Conservation (phyloP, 2,797 vertebrate species). For the Anguilla megastoma region DNA sequence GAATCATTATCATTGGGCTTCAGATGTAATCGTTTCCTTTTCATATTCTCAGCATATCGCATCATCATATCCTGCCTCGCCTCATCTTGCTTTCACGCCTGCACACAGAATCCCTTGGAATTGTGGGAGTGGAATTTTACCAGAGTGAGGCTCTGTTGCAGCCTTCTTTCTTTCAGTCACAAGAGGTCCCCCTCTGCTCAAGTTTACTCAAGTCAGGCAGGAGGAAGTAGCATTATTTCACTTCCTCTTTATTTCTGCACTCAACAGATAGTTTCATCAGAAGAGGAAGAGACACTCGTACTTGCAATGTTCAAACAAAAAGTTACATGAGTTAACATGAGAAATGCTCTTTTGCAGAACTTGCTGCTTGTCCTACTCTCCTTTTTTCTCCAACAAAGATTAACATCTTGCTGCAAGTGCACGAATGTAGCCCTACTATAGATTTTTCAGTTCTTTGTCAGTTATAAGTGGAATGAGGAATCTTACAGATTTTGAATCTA, state of each 20-base stretch:
- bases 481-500: background rate
- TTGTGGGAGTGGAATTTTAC: constrained; percentile 28
- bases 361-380: background rate
- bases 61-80: background rate
- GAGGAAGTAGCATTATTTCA: constrained; percentile 32
- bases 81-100: background rate
- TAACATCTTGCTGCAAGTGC: background rate
- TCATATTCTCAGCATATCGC: background rate
- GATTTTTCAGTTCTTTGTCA: background rate
- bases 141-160: constrained; percentile 1
- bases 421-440: background rate
- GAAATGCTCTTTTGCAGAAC: constrained; percentile 9
- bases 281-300: constrained; percentile 12
- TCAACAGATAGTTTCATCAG: constrained; percentile 27
- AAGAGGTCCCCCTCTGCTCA: constrained; percentile 53
- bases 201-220: constrained; percentile 21
- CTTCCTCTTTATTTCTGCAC: constrained; percentile 37
- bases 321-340: background rate
- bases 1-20: background rate
- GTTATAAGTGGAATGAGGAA: background rate
- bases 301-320: constrained; percentile 27
- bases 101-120: background rate
- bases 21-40: background rate
- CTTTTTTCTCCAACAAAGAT: background rate
- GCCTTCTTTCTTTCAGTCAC: constrained; percentile 48